Conservation (phyloP, 2,888 invertebrate species). For the Aphidius colemani region DNA sequence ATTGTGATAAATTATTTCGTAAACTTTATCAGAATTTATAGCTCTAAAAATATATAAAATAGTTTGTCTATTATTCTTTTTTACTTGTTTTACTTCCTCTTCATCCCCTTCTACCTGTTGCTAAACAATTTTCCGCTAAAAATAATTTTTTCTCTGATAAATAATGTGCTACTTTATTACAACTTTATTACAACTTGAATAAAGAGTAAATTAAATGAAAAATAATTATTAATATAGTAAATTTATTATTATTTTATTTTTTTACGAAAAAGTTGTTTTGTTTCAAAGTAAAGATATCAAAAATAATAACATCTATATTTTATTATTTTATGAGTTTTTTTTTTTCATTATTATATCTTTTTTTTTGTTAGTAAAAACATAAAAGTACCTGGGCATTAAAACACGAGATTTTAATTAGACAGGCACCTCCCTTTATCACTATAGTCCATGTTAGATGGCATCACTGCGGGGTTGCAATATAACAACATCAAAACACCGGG, state of each 20-base stretch:
- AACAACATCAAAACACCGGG: constrained; percentile 21
- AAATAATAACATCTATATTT: background rate
- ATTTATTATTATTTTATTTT: constrained; percentile 5
- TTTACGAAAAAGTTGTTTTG: background rate
- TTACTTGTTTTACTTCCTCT: background rate
- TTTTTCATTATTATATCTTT: background rate
- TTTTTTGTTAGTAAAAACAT: constrained; percentile 8
- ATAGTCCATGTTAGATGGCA: constrained; percentile 19
- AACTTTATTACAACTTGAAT: constrained; percentile 10
- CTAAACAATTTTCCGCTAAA: constrained; percentile 57
- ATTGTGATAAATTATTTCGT: too few relatives aligned
- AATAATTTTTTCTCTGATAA: constrained; percentile 33
- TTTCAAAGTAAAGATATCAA: background rate
- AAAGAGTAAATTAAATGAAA: background rate
- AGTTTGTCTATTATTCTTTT: too few relatives aligned
- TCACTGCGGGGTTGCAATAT: constrained; percentile 29
- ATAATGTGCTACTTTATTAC: constrained; percentile 30
- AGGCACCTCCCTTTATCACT: constrained; percentile 25
- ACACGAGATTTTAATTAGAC: constrained; percentile 28
- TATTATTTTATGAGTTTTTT: background rate
- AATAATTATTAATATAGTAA: constrained; percentile 5
- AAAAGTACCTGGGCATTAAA: constrained; percentile 14
- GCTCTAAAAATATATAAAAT: too few relatives aligned
- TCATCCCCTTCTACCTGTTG: constrained; percentile 49
- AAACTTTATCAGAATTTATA: too few relatives aligned